A percentile compares a stretch with the other conserved stretches of the same genome.
Conservation (phyloP, 2,113 vertebrate genomes). For the Ciconia stormi region DNA sequence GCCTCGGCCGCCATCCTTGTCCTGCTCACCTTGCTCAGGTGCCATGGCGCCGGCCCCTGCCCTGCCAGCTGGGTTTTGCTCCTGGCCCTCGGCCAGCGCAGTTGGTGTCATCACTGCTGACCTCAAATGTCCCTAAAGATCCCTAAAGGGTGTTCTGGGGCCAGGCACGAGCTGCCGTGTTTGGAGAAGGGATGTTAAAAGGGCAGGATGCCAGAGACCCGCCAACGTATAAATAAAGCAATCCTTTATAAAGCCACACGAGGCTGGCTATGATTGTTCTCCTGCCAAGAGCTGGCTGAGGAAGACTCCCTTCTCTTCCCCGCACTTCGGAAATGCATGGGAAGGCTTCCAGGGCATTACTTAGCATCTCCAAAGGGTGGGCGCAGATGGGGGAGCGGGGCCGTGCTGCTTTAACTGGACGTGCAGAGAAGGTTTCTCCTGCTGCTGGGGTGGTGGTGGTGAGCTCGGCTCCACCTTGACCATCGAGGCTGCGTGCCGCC, state of each 20-base stretch:
- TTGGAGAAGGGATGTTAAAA: not conserved
- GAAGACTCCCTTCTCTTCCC: not conserved
- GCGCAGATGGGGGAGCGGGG: not conserved
- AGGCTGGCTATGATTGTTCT: not conserved
- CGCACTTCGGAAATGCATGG: fast-evolving
- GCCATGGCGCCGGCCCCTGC: fast-evolving
- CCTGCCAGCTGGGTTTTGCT: not conserved
- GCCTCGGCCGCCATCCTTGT: not conserved
- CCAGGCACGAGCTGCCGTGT: not conserved
- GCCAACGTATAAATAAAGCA: not conserved
- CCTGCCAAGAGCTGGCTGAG: not conserved
- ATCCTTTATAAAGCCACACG: not conserved
- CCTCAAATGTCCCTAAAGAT: not conserved
- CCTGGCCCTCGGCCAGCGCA: not conserved
- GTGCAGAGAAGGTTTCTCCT: not conserved
- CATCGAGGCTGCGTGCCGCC: fast-evolving
- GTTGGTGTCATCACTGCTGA: not conserved
- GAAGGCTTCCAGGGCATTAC: not conserved
- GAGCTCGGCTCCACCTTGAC: not conserved
- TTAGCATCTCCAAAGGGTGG: not conserved
- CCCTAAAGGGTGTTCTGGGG: not conserved
- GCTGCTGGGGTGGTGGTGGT: not conserved
- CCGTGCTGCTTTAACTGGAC: not conserved
- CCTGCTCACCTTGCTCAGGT: not conserved
- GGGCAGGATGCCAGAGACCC: not conserved